These are phyloP conservation scores for Rhinichthys osculus DNA, from an alignment of 2,797 vertebrate genomes.

Conservation along the genomic window DNA sequence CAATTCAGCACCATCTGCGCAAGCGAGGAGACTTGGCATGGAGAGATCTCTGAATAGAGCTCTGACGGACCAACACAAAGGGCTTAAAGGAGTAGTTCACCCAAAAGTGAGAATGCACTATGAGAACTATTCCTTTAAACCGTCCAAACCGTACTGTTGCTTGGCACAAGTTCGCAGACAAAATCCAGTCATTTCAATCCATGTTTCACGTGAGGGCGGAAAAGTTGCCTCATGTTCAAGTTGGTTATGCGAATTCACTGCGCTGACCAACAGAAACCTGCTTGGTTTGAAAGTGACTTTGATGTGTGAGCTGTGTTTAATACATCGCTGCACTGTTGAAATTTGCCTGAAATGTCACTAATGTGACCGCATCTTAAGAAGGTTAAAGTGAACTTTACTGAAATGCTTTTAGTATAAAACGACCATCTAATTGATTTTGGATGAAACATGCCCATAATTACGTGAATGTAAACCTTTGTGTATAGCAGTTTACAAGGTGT, in stretches of 20 bases:
- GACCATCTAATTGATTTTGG: conserved; percentile 12
- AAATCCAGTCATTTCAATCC: background rate
- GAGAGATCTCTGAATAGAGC: conserved; percentile 44
- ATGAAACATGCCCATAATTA: conserved; percentile 17
- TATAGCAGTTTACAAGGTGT: conserved; percentile 29
- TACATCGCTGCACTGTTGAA: background rate
- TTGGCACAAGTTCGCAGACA: background rate
- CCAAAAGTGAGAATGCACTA: background rate
- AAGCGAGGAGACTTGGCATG: conserved; percentile 56
- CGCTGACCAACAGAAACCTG: background rate
- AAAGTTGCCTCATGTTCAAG: background rate
- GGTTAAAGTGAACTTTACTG: background rate
- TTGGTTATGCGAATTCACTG: background rate
- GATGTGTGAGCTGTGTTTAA: background rate
- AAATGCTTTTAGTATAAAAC: conserved; percentile 5
- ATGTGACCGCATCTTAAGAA: conserved; percentile 4
- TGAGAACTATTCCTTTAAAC: background rate
- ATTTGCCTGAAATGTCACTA: background rate
- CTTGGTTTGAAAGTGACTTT: background rate
- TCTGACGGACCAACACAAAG: conserved; percentile 54
- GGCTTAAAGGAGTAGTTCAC: conserved; percentile 1
- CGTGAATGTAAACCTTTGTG: conserved; percentile 38
- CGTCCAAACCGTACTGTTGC: background rate
- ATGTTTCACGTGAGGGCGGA: background rate
- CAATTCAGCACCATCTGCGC: conserved; percentile 74